Base-by-base conservation (phyloP, 2,113 vertebrate species). In the Lophura nycthemera region DNA sequence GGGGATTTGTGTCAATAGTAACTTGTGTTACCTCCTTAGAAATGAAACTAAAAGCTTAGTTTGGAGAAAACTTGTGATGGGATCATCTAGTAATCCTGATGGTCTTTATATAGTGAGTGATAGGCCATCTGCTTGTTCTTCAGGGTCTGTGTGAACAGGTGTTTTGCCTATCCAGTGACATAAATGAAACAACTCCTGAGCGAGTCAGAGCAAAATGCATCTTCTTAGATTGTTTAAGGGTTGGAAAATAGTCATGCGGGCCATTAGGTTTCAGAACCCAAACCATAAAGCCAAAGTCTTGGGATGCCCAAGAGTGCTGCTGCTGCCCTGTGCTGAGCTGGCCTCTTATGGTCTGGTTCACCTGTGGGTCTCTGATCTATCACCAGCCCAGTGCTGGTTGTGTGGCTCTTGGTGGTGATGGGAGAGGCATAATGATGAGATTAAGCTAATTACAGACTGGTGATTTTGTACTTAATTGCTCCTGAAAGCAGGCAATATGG, bases 401-500 rank as follows among this genome's bases (percentile, higher is more conserved):
- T 72, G 72, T 47, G 34, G 72, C 70, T 30, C 57, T 93, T 93
- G 73, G 76, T 70, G 40, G 17, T 11, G 42, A 22, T 78, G 61
- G 38, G 29, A 93, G 54, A 61, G 80, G 69, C 50, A 77, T 83
- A 91, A 90, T 34, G 73, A 83, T 93, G 76, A 70, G 91, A 93
- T 93, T 96, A 93, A 90, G 47, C 30, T 75, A 90, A 95, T 94
- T 90, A 88, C 34, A 86, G 76, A 56, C 61, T 90, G 63, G 56
- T 71, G 76, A 83, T 88, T 90, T 86, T 95, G 57, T 24, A 81
- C 72, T 96, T 95, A 92, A 93, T 95, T 86, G 64, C 65, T 81
- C 65, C 60, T 83, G 88, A 86, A 92, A 93, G 67, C 69, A 43
- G 70, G 74, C 88, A 77, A 32, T n/a, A 25, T 27, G 65, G 72